These are phyloP conservation scores for Ephialtes manifestator DNA, from an alignment of 2,888 invertebrate genomes.

Conservation along the genomic window DNA sequence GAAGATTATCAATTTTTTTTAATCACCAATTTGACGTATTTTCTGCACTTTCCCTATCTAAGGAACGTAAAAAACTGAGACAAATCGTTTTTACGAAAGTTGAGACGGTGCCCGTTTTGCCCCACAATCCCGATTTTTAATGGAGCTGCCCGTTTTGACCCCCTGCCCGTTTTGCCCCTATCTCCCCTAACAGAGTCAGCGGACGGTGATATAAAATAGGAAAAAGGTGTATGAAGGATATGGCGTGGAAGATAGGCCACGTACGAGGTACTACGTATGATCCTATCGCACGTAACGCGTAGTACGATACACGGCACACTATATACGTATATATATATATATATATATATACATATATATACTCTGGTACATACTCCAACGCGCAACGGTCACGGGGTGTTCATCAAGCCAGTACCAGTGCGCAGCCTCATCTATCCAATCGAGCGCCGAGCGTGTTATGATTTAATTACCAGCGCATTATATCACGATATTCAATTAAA, in stretches of 20 bases:
- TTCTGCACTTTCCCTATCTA: too few relatives aligned
- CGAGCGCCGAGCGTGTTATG: slow-evolving; percentile 68
- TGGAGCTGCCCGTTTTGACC: too few relatives aligned
- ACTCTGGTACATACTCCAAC: neutral
- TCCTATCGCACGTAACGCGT: slow-evolving; percentile 34
- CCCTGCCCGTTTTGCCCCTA: too few relatives aligned
- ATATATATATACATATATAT: slow-evolving; percentile 16
- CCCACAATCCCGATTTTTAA: too few relatives aligned
- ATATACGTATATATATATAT: slow-evolving; percentile 31
- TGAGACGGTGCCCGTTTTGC: too few relatives aligned
- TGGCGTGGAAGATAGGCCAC: slow-evolving; percentile 27
- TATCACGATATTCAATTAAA: slow-evolving; percentile 73
- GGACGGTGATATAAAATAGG: slow-evolving; percentile 4
- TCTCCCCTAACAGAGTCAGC: too few relatives aligned
- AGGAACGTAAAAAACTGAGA: too few relatives aligned
- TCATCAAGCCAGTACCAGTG: slow-evolving; percentile 61
- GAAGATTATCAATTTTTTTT: too few relatives aligned
- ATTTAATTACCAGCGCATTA: slow-evolving; percentile 73
- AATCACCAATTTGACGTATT: too few relatives aligned
- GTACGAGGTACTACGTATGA: slow-evolving; percentile 27
- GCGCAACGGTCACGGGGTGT: slow-evolving; percentile 57
- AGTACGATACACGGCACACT: slow-evolving; percentile 28
- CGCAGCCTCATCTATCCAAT: slow-evolving; percentile 55
- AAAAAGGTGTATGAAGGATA: slow-evolving; percentile 4
- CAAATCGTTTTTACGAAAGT: too few relatives aligned